A percentile compares a stretch with the other conserved stretches of the same genome.
These are phyloP conservation scores for Naja naja DNA, from an alignment of 2,113 vertebrate species.

Conservation along the genomic window DNA sequence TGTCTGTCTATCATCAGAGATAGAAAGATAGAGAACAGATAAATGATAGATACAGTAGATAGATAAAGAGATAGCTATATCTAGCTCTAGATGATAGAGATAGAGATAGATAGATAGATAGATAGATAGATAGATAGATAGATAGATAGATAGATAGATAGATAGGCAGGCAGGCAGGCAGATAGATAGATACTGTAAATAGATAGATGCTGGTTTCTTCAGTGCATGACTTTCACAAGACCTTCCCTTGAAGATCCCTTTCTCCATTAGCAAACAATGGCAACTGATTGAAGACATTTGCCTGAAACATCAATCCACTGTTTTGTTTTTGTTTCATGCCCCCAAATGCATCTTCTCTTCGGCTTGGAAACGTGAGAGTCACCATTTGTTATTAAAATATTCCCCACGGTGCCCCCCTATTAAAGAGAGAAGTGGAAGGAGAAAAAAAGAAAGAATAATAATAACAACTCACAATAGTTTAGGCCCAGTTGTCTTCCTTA, in stretches of 20 bases:
- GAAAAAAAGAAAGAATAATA: slow-evolving; percentile 30
- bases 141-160: neutral
- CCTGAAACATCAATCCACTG: slow-evolving; percentile 61
- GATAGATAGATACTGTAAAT: neutral
- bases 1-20: too few relatives aligned
- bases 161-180: too few relatives aligned
- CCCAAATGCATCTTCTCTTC: slow-evolving; percentile 43
- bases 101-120: too few relatives aligned
- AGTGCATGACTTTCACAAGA: slow-evolving; percentile 70
- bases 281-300: slow-evolving; percentile 65
- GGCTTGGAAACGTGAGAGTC: slow-evolving; percentile 52
- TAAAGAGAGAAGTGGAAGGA: neutral
- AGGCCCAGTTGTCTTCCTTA: slow-evolving; percentile 61
- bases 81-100: too few relatives aligned
- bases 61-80: too few relatives aligned
- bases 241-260: slow-evolving; percentile 60
- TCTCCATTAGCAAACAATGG: slow-evolving; percentile 61
- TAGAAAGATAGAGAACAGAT: too few relatives aligned
- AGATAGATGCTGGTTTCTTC: slow-evolving; percentile 36
- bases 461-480: slow-evolving; percentile 35
- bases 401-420: slow-evolving; percentile 47
- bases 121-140: too few relatives aligned
- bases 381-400: slow-evolving; percentile 64
- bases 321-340: neutral
- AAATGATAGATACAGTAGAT: too few relatives aligned